Evolutionary conservation across 2,113 vertebrate species (phyloP), one percentile per base, ranked within the genome.

Genomic region (Bambusicola thoracicus): DNA sequence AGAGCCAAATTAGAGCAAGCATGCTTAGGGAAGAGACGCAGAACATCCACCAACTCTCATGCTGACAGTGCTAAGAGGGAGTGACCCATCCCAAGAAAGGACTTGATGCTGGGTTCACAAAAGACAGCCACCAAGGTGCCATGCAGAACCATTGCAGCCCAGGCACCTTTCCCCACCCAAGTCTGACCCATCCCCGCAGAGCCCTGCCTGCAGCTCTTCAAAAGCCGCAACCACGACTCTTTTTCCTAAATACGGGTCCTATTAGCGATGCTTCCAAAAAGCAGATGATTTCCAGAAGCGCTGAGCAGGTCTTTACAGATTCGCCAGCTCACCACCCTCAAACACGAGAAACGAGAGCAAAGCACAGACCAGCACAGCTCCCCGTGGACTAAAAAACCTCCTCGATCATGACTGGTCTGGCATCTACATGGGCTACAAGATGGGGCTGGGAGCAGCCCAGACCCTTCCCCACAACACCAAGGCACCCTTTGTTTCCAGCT

Each of bases 91-190:
- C 44, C 38, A 32, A 67, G 75, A 59, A 83, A 48, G 18, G 78
- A 8, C 72, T 46, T 5, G 0, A 32, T 3, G 29, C 48, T 70
- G 68, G 34, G 16, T 30, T 70, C 74, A 38, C 72, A 55, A 49
- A 72, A 0, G 12, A 0, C 3, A 32, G 0, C 21, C 38, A 38
- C 29, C 15, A 15, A 53, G 27, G 27, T 53, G 51, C 51, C 27
- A 53, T 7, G 48, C 48, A 49, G 48, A 49, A 22, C 80, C 69
- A 44, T 81, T 83, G 86, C 0, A 1, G 90, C 82, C 95, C 85
- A 81, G 51, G 51, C 59, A 30, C 34, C 93, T 95, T 76, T 76
- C 75, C 69, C 63, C 69, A 34, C 83, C 83, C 44, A 93, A 94
- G 82, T 77, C 82, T 41, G 81, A 62, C 48, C 72, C 66, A 56